Evolutionary conservation across 2,113 vertebrate species (phyloP), one percentile per base, ranked within the genome.

Genomic region (Carassius gibelio): DNA sequence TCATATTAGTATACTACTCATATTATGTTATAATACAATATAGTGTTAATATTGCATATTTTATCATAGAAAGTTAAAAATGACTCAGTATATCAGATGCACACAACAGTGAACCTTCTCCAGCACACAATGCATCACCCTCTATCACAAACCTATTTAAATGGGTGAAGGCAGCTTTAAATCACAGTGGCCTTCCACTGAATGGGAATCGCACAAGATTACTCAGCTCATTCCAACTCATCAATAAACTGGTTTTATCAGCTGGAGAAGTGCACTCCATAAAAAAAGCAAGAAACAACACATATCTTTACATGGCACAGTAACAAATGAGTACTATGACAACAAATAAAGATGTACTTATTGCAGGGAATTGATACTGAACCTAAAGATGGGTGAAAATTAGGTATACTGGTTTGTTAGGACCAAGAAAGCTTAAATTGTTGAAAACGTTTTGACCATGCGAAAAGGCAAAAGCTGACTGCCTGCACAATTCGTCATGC

Each of bases 101-200:
- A 8, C 26, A 15, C 21, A 3, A 23, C 13, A 19, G 23, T 72
- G 69, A 72, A 0, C 19, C 69, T 21, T 21, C 9, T 72, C 69
- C 36, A 42, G 38, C 36, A 72, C 36, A 69, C 26, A 69, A 26
- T 36, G 11, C 64, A 68, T 42, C 68, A 21, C 38, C 69, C 36
- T 72, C 36, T n/a, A 45, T n/a, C 38, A 72, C 36, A 72, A 72
- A 72, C 69, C 69, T 72, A 72, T 34, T 36, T 75, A 50, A 75
- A 75, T 6, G 4, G 48, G n/a, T 52, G 10, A 76, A 55, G 75
- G 55, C 48, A 55, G 75, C 75, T 34, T 10, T 76, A 76, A 76
- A 55, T 76, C 75, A 76, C 26, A 76, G 48, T 55, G 15, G 1
- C 23, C 26, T 34, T 14, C 75, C 74, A n/a, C 7, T 76, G 26